These are phyloP conservation scores for Cottoperca gobio DNA, from an alignment of 2,797 vertebrate genomes.

Conservation along the genomic window DNA sequence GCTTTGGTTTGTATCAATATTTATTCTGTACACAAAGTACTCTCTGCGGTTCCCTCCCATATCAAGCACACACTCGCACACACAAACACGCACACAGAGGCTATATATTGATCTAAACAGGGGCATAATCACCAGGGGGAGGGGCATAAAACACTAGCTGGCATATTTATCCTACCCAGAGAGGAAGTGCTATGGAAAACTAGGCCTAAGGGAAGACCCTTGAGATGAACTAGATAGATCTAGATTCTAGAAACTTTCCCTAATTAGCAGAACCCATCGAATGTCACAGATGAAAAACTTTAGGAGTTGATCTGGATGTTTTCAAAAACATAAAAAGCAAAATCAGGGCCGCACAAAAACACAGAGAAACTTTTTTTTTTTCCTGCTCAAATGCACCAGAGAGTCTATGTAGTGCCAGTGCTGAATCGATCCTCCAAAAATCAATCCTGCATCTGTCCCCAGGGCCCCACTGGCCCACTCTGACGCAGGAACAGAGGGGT, in stretches of 20 bases:
- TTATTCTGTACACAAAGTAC: conserved; percentile 84
- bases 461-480: conserved; percentile 70
- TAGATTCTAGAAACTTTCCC: conserved; percentile 46
- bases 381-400: conserved; percentile 53
- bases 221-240: conserved; percentile 58
- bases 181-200: conserved; percentile 71
- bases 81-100: conserved; percentile 39
- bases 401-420: conserved; percentile 59
- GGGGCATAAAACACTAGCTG: conserved; percentile 68
- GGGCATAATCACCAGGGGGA: conserved; percentile 71
- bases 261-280: conserved; percentile 66
- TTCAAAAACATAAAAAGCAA: conserved; percentile 53
- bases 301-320: conserved; percentile 46
- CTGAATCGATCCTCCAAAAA: conserved; percentile 76
- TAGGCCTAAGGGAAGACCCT: conserved; percentile 62
- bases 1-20: conserved; percentile 86
- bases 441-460: conserved; percentile 76
- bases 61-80: conserved; percentile 55
- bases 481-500: conserved; percentile 72
- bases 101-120: conserved; percentile 80
- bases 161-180: conserved; percentile 72
- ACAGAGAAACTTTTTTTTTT: conserved; percentile 50
- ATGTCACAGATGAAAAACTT: conserved; percentile 46
- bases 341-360: conserved; percentile 39
- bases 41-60: conserved; percentile 72